Base-by-base conservation (phyloP, 2,113 vertebrate genomes). In the Grallaria varia region DNA sequence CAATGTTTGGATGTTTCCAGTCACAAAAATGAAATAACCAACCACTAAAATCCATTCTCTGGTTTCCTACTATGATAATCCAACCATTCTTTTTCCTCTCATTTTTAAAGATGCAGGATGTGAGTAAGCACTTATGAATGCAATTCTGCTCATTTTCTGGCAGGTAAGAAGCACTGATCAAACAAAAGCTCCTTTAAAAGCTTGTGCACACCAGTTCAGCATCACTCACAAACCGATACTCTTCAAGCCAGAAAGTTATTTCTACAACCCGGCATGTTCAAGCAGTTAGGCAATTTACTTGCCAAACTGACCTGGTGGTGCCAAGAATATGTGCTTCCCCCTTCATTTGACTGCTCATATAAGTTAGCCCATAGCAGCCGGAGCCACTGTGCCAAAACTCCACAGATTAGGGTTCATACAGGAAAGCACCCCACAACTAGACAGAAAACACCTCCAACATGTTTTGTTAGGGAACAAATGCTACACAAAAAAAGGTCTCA, bases 51-150 rank as follows among this genome's bases (percentile, higher is more conserved):
- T 44, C 31, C 37, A 33, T 90, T 84, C 44, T 79, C 44, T 53
- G 20, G 39, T 64, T 40, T 85, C 74, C 66, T 45, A 40, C 42
- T 63, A 27, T 37, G 40, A 83, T 62, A 93, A 90, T 64, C 14
- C 37, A 84, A 45, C 11, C 30, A 58, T 95, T 95, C 45, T 90
- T 89, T 90, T 66, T 40, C 10, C 56, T 71, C 37, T 55, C 55
- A 35, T 55, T 87, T 94, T 90, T 84, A 60, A 91, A 66, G 84
- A 80, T 6, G 63, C 59, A 89, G 84, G 93, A 91, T 95, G 16
- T 89, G 89, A 94, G 74, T 93, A 95, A 97, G 88, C 87, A 88
- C 40, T 95, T 81, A 93, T 20, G 72, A 95, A 96, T 94, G 92
- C 80, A 93, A 86, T 64, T 77, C 74, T 81, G 64, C 60, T 86